Conservation (phyloP, 1,140 invertebrate genomes). For the Laupala kohalensis region DNA sequence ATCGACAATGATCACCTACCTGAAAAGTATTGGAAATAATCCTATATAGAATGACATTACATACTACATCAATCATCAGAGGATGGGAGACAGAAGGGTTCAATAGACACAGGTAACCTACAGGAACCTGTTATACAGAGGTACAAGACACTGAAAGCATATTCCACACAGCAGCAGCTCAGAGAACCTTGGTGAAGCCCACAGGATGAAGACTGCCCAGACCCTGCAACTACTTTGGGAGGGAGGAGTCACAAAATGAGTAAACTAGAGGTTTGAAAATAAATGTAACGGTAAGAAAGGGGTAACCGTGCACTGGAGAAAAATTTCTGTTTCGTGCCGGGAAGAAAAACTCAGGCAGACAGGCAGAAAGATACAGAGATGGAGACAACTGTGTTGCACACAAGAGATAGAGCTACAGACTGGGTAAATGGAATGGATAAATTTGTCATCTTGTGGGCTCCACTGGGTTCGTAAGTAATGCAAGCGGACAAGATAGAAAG, state of each 20-base stretch:
- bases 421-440: conserved; percentile 3
- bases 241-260: not conserved
- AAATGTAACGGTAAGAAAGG: not conserved
- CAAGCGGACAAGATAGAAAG: conserved; percentile 30
- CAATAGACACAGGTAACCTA: not conserved
- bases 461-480: conserved; percentile 12
- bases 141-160: conserved; percentile 15
- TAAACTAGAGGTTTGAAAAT: too few relatives aligned
- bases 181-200: conserved; percentile 16
- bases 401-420: not conserved
- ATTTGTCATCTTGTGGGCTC: conserved; percentile 16
- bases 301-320: not conserved
- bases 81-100: not conserved
- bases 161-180: conserved; percentile 10
- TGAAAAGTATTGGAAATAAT: conserved; percentile 1
- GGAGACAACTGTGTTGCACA: conserved; percentile 21
- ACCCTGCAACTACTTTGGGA: not conserved
- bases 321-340: not conserved
- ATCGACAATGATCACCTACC: conserved; percentile 1
- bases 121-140: not conserved
- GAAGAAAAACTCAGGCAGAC: not conserved
- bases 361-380: conserved; percentile 23
- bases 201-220: conserved; percentile 11
- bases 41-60: not conserved
- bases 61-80: conserved; percentile 1